phyloP scores from a whole-genome alignment of 2,113 vertebrate species.

The Brienomyrus longianalis region DNA sequence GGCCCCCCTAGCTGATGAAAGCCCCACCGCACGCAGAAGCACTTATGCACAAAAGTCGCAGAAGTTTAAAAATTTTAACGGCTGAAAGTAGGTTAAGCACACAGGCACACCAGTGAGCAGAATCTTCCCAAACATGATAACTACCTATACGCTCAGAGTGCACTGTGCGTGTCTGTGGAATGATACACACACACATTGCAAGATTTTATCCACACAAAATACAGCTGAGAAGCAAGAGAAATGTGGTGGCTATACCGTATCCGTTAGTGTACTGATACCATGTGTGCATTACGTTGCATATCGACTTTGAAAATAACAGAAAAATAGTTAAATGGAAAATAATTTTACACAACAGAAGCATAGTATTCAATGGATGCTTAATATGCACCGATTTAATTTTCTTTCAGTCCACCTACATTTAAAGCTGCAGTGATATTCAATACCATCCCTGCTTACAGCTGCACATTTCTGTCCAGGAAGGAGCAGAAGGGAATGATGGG shows the following conservation, averaged over 20 bases:
- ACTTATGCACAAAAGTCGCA: neutral
- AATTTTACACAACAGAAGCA: neutral
- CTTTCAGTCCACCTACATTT: neutral
- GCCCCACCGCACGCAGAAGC: neutral
- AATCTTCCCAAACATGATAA: conserved; percentile 36
- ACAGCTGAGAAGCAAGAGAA: neutral
- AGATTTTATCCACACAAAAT: neutral
- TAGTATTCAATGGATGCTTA: neutral
- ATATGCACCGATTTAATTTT: neutral
- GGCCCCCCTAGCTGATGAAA: neutral
- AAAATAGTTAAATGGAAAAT: neutral
- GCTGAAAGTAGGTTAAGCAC: conserved; percentile 40
- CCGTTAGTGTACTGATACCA: neutral
- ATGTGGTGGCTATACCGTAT: neutral
- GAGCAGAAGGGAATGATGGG: neutral
- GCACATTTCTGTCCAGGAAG: neutral
- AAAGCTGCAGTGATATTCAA: neutral
- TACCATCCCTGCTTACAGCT: neutral
- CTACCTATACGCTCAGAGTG: conserved; percentile 29
- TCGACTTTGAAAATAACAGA: neutral
- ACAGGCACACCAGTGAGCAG: conserved; percentile 33
- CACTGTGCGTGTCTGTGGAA: neutral
- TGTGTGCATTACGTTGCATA: neutral
- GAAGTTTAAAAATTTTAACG: conserved; percentile 12
- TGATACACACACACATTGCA: neutral